Base-by-base conservation (phyloP, 2,113 vertebrate genomes). In the Dicrurus megarhynchus region DNA sequence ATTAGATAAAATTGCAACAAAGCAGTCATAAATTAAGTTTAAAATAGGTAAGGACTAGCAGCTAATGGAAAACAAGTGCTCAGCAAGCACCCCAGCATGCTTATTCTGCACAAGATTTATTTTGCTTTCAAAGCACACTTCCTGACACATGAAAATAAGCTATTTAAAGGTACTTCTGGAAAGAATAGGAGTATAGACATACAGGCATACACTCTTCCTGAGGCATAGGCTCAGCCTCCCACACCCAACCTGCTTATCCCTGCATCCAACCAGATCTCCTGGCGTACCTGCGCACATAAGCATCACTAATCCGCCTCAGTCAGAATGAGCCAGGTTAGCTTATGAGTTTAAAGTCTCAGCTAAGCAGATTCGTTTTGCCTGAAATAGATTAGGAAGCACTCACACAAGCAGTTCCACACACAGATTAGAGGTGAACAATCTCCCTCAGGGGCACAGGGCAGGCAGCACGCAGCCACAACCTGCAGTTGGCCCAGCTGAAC, bases 321-420 rank as follows among this genome's bases (percentile, higher is more conserved):
- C 83, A 61, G 50, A 92, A 94, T 28, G 71, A 95, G 92, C 92
- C 88, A 90, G 68, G 80, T 86, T 97, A 93, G 68, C 56, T 95
- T 74, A 84, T 47, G 92, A 88, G 80, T 95, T 81, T 67, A 90
- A 93, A 94, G 60, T 90, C 86, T 70, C 86, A 74, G 42, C 60
- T 95, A 96, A 95, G 91, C 59, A 89, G 92, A 96, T 95, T 92
- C 0, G 0, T 74, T 90, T 93, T 81, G 76, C 92, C 94, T 80
- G 83, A 92, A 93, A 96, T 84, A 89, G 89, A 93, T 95, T 77
- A 94, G 50, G 52, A 86, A 91, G 83, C 33, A 53, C 42, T 69
- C 3, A 1, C 79, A 86, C 3, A 35, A 92, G 76, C 79, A 84
- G 59, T 24, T 86, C 83, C 75, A 65, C 42, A 20, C 55, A 68